These are phyloP conservation scores for Tinea semifulvella DNA, from an alignment of 2,888 invertebrate genomes.

Conservation along the genomic window DNA sequence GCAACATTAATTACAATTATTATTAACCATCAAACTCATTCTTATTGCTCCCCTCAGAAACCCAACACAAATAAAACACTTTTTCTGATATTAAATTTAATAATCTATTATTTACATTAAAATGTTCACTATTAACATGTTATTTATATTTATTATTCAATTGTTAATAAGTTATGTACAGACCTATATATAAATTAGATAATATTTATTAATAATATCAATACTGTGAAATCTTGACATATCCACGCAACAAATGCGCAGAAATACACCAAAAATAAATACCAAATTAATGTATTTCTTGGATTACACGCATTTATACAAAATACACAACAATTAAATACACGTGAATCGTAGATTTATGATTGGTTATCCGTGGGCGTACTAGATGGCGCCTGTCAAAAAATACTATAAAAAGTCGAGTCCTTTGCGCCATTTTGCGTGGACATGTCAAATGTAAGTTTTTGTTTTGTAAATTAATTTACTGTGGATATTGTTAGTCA, in stretches of 20 bases:
- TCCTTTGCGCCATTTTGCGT: too few relatives aligned
- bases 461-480: too few relatives aligned
- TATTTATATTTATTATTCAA: conserved; percentile 61
- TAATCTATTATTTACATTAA: conserved; percentile 67
- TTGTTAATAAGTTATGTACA: conserved; percentile 67
- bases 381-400: too few relatives aligned
- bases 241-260: conserved; percentile 25
- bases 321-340: conserved; percentile 6
- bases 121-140: conserved; percentile 66
- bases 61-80: conserved; percentile 12
- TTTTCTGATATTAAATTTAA: conserved; percentile 66
- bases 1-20: not conserved
- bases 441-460: too few relatives aligned
- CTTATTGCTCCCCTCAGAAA: too few relatives aligned
- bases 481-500: too few relatives aligned
- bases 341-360: too few relatives aligned
- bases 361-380: too few relatives aligned
- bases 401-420: too few relatives aligned
- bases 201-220: conserved; percentile 36
- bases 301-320: not conserved
- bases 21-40: not conserved
- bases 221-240: conserved; percentile 58
- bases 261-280: not conserved
- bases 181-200: conserved; percentile 62
- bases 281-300: not conserved